A percentile compares a stretch with the other conserved stretches of the same genome.
phyloP scores from a whole-genome alignment of 2,797 vertebrate species.

The Calcarius lapponicus region DNA sequence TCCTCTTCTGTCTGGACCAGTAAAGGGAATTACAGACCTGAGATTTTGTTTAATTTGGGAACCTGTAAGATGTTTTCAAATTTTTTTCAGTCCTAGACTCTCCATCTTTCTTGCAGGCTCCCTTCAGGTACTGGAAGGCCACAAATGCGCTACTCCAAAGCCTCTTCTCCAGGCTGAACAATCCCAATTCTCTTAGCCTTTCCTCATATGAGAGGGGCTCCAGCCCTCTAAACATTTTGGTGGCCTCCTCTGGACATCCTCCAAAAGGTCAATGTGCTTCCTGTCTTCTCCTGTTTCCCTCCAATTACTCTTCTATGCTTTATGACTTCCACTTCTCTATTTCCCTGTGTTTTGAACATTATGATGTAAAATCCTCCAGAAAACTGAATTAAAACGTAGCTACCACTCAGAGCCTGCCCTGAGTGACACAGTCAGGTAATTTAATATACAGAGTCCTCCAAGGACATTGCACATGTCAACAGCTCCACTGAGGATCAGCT shows the following conservation, averaged over 20 bases:
- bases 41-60: background rate
- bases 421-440: background rate
- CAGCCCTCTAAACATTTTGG: background rate
- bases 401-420: background rate
- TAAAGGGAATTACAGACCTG: background rate
- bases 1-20: background rate
- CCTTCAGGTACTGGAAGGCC: background rate
- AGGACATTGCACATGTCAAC: background rate
- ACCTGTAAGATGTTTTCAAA: background rate
- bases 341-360: background rate
- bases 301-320: background rate
- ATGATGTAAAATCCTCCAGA: background rate
- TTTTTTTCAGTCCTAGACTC: background rate
- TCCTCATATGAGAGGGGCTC: background rate
- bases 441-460: background rate
- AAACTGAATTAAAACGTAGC: background rate
- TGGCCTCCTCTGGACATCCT: background rate
- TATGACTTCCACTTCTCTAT: background rate
- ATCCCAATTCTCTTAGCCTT: background rate
- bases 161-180: background rate
- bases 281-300: background rate
- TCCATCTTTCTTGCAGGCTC: background rate
- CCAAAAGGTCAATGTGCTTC: background rate
- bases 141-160: background rate
- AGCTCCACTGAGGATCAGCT: background rate